Conservation (phyloP, 2,888 invertebrate genomes). For the Dyspetes luteomarginatus region DNA sequence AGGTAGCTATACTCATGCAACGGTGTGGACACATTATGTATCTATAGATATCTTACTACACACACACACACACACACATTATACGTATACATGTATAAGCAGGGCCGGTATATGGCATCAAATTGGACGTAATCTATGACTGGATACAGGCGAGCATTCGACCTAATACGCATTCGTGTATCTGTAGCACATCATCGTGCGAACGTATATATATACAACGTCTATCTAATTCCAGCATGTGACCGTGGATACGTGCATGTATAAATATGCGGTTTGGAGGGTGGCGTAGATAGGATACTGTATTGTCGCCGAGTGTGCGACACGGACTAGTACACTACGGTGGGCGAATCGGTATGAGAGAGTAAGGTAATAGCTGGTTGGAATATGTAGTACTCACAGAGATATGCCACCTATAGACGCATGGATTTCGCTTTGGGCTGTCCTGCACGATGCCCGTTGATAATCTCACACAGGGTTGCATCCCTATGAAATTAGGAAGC, state of each 20-base stretch:
- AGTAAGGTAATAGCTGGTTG: slow-evolving; percentile 9
- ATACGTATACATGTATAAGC: slow-evolving; percentile 16
- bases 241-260: slow-evolving; percentile 35
- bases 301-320: slow-evolving; percentile 46
- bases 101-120: slow-evolving; percentile 74
- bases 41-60: too few relatives aligned
- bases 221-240: slow-evolving; percentile 16
- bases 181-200: slow-evolving; percentile 14
- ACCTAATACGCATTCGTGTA: slow-evolving; percentile 60
- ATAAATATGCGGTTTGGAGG: slow-evolving; percentile 34
- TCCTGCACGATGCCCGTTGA: slow-evolving; percentile 77
- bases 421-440: slow-evolving; percentile 76
- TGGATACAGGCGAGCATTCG: slow-evolving; percentile 64
- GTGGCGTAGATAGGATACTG: slow-evolving; percentile 22
- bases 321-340: slow-evolving; percentile 3
- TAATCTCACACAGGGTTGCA: slow-evolving; percentile 81
- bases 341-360: slow-evolving; percentile 17
- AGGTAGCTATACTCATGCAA: slow-evolving; percentile 23
- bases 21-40: slow-evolving; percentile 27
- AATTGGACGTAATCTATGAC: slow-evolving; percentile 76
- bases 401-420: slow-evolving; percentile 72
- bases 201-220: neutral
- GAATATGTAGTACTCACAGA: slow-evolving; percentile 13
- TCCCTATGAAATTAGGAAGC: slow-evolving; percentile 80
- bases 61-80: neutral